phyloP scores from a whole-genome alignment of 35 echinoderm and acorn worm genomes.

The Ptychodera flava region DNA sequence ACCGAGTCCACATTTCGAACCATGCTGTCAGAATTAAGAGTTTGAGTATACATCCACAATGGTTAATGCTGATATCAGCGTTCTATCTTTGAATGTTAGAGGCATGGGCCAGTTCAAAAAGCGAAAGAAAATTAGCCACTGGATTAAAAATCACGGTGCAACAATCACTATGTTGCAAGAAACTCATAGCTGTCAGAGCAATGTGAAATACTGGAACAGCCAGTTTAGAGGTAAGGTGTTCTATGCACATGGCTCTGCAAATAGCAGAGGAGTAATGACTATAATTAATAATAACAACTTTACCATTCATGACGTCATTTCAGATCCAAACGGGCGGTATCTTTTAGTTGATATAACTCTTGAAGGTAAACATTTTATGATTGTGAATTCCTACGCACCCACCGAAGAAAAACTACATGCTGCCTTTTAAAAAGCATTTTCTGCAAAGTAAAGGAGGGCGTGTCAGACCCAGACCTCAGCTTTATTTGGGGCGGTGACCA shows the following conservation, averaged over 20 bases:
- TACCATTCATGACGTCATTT: not conserved
- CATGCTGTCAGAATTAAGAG: too few relatives aligned
- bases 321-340: not conserved
- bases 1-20: too few relatives aligned
- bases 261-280: not conserved
- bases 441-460: not conserved
- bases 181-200: not conserved
- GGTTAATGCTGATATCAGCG: too few relatives aligned
- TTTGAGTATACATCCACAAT: too few relatives aligned
- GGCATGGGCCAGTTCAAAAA: not conserved
- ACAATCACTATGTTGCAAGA: not conserved
- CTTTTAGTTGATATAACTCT: not conserved
- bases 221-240: not conserved
- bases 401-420: not conserved
- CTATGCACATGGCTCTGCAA: not conserved
- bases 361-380: not conserved
- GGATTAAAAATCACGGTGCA: not conserved
- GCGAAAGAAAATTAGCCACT: not conserved
- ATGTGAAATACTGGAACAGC: not conserved
- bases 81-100: not conserved
- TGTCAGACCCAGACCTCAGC: not conserved
- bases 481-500: not conserved
- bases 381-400: not conserved
- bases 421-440: not conserved
- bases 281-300: not conserved